Conservation (phyloP, 1,140 invertebrate genomes). For the Maconellicoccus hirsutus region DNA sequence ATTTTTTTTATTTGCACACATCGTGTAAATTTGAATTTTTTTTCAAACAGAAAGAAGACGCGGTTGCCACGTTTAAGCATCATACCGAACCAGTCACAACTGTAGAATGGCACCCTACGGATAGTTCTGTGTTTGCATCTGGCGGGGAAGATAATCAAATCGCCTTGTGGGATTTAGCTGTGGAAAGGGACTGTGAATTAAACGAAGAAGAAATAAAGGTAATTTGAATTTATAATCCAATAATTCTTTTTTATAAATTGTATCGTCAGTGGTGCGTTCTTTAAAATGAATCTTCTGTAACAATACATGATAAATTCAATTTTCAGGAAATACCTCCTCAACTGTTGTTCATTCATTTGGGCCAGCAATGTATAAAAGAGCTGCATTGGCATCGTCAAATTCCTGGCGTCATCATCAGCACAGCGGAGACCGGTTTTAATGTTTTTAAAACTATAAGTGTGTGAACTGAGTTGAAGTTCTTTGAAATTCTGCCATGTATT, state of each 20-base stretch:
- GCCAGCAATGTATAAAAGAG: constrained; percentile 96
- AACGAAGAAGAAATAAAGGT: constrained; percentile 43
- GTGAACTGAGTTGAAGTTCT: constrained; percentile 39
- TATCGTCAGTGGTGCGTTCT: too few species aligned
- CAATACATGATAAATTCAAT: neutral
- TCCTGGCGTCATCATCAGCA: constrained; percentile 86
- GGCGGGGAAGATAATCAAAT: constrained; percentile 91
- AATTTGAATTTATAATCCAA: constrained; percentile 20
- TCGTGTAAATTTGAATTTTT: constrained; percentile 5
- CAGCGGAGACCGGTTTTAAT: constrained; percentile 89
- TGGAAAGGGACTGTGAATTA: constrained; percentile 65
- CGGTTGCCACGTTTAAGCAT: constrained; percentile 87
- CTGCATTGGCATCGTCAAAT: constrained; percentile 97
- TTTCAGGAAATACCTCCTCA: constrained; percentile 77
- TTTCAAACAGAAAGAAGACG: constrained; percentile 41
- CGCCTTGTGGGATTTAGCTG: constrained; percentile 91
- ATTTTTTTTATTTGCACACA: neutral
- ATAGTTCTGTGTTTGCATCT: constrained; percentile 84
- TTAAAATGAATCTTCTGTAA: neutral
- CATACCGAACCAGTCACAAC: constrained; percentile 87
- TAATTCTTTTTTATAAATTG: too few species aligned
- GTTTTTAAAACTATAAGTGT: constrained; percentile 97
- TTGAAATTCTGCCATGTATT: too few species aligned
- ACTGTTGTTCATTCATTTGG: constrained; percentile 95
- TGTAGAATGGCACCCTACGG: constrained; percentile 91